These are phyloP conservation scores for Cryptocephalus primarius DNA, from an alignment of 2,888 invertebrate species.

Conservation along the genomic window DNA sequence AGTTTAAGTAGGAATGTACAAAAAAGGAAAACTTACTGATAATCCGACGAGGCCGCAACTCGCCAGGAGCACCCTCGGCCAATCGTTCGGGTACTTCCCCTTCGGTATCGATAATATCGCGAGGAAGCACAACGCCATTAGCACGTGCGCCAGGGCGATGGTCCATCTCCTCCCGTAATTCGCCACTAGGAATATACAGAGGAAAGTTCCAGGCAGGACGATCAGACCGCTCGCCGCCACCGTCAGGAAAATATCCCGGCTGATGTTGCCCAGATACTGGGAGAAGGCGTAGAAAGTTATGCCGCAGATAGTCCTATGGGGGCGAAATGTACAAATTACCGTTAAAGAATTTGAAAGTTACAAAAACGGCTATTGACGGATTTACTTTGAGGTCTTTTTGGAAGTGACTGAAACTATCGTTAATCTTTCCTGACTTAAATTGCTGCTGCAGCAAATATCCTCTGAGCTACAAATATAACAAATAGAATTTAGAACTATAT, in stretches of 20 bases:
- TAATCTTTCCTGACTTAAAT: too few species aligned
- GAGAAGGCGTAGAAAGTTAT: conserved; percentile 49
- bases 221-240: conserved; percentile 44
- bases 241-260: conserved; percentile 43
- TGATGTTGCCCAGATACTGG: conserved; percentile 46
- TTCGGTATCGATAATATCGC: conserved; percentile 41
- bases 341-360: background rate
- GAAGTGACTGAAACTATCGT: too few species aligned
- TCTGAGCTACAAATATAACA: too few species aligned
- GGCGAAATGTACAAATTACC: too few species aligned
- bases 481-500: too few species aligned
- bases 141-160: conserved; percentile 38
- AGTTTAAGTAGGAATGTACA: too few species aligned
- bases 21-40: conserved; percentile 39
- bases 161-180: conserved; percentile 43
- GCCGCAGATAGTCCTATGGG: conserved; percentile 46
- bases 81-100: conserved; percentile 38
- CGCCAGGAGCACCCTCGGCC: conserved; percentile 47
- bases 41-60: conserved; percentile 46
- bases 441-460: too few species aligned
- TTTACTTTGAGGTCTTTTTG: too few species aligned
- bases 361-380: background rate
- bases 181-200: conserved; percentile 42
- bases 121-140: conserved; percentile 42
- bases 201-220: conserved; percentile 42